Percentiles rank a stretch among this genome's conserved stretches.
Conservation (phyloP, 2,797 vertebrate genomes). For the Acrossocheilus wenchowensis region DNA sequence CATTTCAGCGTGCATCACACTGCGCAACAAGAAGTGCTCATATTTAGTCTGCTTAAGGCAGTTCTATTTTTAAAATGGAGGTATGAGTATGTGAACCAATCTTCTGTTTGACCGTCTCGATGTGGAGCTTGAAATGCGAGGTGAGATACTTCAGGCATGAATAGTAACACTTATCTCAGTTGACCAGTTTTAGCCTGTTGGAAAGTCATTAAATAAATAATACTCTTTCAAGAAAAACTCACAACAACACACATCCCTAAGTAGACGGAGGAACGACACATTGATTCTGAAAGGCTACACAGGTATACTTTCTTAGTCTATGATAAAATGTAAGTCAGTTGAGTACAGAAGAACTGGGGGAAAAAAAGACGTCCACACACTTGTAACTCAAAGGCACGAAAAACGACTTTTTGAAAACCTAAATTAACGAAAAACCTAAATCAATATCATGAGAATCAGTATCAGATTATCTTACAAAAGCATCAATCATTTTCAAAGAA, state of each 20-base stretch:
- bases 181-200: slow-evolving; percentile 28
- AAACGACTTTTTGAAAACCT: slow-evolving; percentile 54
- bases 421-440: slow-evolving; percentile 27
- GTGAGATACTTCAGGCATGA: slow-evolving; percentile 40
- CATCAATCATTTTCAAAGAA: neutral
- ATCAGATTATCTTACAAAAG: slow-evolving; percentile 51
- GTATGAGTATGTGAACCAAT: slow-evolving; percentile 49
- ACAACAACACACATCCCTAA: slow-evolving; percentile 17
- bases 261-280: slow-evolving; percentile 31
- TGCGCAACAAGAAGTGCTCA: slow-evolving; percentile 15
- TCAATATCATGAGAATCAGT: slow-evolving; percentile 9
- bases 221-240: slow-evolving; percentile 32
- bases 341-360: slow-evolving; percentile 14
- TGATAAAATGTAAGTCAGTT: slow-evolving; percentile 25
- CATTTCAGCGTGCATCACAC: slow-evolving; percentile 25
- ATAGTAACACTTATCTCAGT: slow-evolving; percentile 41
- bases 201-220: slow-evolving; percentile 46
- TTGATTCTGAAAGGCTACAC: slow-evolving; percentile 52
- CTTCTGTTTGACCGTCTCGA: neutral
- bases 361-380: slow-evolving; percentile 35
- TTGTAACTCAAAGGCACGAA: slow-evolving; percentile 74
- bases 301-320: slow-evolving; percentile 50
- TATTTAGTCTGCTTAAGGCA: slow-evolving; percentile 66
- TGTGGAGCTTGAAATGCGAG: slow-evolving; percentile 38
- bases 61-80: slow-evolving; percentile 59